A percentile compares a stretch with the other conserved stretches of the same genome.
Conservation (phyloP, 2,797 vertebrate genomes). For the Balearica regulorum region DNA sequence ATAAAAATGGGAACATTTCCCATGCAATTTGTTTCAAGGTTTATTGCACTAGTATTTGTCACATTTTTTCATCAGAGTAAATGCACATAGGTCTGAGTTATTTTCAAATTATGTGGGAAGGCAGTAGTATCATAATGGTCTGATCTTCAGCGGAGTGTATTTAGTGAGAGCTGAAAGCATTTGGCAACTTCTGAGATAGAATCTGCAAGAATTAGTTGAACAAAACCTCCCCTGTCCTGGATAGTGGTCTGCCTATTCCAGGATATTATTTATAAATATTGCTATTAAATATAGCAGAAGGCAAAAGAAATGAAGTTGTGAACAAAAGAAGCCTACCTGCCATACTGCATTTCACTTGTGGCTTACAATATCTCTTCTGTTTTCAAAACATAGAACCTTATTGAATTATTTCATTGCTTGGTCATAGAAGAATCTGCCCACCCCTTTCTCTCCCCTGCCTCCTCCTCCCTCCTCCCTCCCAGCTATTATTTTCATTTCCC, state of each 20-base stretch:
- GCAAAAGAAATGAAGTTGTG: neutral
- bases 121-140: neutral
- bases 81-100: neutral
- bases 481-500: neutral
- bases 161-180: neutral
- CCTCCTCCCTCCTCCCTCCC: accelerated
- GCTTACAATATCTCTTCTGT: neutral
- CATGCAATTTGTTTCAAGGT: neutral
- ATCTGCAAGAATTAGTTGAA: neutral
- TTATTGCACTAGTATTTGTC: neutral
- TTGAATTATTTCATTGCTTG: neutral
- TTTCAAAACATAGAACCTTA: neutral
- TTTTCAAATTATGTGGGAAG: neutral
- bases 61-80: neutral
- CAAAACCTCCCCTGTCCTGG: neutral
- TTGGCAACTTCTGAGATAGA: neutral
- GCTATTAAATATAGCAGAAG: neutral
- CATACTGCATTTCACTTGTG: neutral
- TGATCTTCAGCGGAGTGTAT: neutral
- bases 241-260: neutral
- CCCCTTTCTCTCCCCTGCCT: too few species aligned
- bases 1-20: neutral
- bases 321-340: neutral
- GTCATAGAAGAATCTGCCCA: neutral
- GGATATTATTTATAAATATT: neutral